Evolutionary conservation across 1,140 invertebrate genomes (phyloP).

Genomic region (Caenorhabditis briggsae): DNA sequence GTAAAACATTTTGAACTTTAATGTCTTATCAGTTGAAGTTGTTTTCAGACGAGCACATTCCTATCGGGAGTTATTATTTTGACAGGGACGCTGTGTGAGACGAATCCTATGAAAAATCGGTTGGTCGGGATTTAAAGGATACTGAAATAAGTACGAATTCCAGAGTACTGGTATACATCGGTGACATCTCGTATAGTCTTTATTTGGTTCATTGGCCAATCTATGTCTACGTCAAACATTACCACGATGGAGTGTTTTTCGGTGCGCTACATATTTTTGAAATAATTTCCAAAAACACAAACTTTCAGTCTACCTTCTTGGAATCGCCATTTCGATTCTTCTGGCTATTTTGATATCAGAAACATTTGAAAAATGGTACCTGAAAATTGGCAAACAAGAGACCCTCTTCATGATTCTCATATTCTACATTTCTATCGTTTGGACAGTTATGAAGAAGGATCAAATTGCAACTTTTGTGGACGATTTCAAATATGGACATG

Average conservation of each 20-base stretch:
- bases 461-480: conserved; percentile 25
- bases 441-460: neutral
- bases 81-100: conserved; percentile 1
- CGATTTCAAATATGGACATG: conserved; percentile 1
- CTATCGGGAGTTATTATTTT: conserved; percentile 17
- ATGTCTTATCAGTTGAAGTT: neutral
- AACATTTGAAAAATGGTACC: conserved; percentile 52
- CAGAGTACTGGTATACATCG: conserved; percentile 52
- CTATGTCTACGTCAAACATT: conserved; percentile 54
- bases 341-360: conserved; percentile 18
- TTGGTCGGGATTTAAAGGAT: neutral
- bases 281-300: too few relatives aligned
- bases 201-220: conserved; percentile 58
- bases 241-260: conserved; percentile 9
- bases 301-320: conserved; percentile 22
- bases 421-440: conserved; percentile 11
- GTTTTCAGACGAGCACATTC: conserved; percentile 26
- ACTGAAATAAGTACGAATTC: neutral
- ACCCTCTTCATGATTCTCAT: conserved; percentile 5
- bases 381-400: conserved; percentile 7
- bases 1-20: neutral
- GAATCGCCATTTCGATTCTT: neutral
- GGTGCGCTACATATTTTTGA: neutral
- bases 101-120: conserved; percentile 16
- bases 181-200: conserved; percentile 54